Base-by-base conservation (phyloP, 2,113 vertebrate species). In the Passer domesticus region DNA sequence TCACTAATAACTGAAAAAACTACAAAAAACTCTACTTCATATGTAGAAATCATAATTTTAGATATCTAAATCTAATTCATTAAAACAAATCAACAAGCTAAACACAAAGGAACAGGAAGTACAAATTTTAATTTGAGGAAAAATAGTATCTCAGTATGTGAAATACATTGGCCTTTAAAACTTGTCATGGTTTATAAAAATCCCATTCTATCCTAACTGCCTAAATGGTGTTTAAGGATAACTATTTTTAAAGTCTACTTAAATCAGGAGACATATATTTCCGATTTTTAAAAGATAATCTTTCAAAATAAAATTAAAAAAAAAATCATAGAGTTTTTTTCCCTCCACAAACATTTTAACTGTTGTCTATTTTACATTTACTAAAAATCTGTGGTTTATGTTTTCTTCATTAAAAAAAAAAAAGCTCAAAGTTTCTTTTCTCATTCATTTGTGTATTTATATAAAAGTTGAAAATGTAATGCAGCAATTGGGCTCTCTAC, bases 331-430 rank as follows among this genome's bases (percentile, higher is more conserved):
- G 2, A 15, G 9, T 18, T 27, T 47, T 69, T 46, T 37, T 20
- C 13, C 3, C 4, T 15, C 6, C 10, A 52, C 5, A 4, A 60
- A 19, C 4, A 30, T 64, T 87, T 77, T 19, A 64, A 81, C 28
- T 52, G 2, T 19, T 87, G 1, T 47, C 24, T 78, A 9, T 41
- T 52, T 58, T 67, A 62, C 12, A 47, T 16, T 35, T 55, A 39
- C 28, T 77, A 76, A 35, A 52, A 39, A 6, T 21, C 16, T 59
- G 13, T 55, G 24, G 8, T 73, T 50, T 49, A 60, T 27, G 20
- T 1, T 64, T 77, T 73, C 7, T 7, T 13, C 1, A 0, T 2
- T 7, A 0, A 9, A 41, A 28, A 47, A 33, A 13, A 14, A 10
- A 72, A 33, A 78, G 35, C 3, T 41, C 10, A 17, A 9, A n/a